Percentiles rank a stretch among this genome's conserved stretches.
These are phyloP conservation scores for Alethe diademata DNA, from an alignment of 2,113 vertebrate genomes.

Conservation along the genomic window DNA sequence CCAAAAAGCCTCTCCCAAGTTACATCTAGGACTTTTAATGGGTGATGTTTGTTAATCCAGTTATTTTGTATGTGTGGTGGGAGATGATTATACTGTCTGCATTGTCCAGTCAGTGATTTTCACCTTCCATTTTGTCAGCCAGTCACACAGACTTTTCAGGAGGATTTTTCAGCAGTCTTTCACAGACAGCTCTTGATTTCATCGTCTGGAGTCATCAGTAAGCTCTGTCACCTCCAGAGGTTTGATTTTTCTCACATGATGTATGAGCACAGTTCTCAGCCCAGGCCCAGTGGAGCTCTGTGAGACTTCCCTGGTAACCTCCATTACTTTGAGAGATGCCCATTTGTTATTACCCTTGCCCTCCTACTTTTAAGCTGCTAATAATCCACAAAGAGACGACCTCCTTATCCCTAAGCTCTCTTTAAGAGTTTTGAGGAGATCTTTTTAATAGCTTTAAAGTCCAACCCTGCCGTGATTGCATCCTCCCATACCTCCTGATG, in stretches of 20 bases:
- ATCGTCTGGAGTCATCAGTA: neutral
- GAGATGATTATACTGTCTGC: neutral
- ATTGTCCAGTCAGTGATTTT: neutral
- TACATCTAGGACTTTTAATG: neutral
- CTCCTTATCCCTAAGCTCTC: neutral
- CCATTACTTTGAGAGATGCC: neutral
- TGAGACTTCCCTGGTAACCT: neutral
- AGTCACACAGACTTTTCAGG: neutral
- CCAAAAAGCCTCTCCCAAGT: neutral
- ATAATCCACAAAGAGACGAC: neutral
- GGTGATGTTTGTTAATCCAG: neutral
- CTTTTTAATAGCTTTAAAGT: conserved; percentile 17
- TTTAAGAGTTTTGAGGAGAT: conserved; percentile 32
- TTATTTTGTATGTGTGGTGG: neutral
- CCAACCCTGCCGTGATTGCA: neutral
- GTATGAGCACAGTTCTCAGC: neutral
- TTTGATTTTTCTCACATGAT: neutral
- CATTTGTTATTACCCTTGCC: neutral
- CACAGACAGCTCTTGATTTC: neutral
- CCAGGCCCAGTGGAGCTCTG: neutral
- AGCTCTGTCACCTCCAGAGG: neutral
- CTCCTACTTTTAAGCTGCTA: conserved; percentile 27
- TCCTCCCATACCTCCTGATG: neutral
- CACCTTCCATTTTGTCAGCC: neutral
- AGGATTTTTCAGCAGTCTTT: neutral